Evolutionary conservation across 2,888 invertebrate genomes (phyloP).

Genomic region (Gisinianus flammeolus): DNA sequence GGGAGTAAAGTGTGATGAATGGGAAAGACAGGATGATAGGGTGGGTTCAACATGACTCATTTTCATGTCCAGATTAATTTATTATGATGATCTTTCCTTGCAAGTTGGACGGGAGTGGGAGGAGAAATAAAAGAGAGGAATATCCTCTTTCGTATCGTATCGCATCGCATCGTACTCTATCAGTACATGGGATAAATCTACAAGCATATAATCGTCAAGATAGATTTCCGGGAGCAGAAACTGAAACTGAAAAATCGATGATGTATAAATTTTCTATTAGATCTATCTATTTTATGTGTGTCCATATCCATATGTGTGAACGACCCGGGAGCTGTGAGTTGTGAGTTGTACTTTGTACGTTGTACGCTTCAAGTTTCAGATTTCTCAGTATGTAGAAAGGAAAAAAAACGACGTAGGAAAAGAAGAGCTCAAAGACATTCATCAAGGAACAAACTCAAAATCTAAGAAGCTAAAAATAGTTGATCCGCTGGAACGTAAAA

Average conservation of each 20-base stretch:
- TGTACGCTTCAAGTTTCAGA: too few relatives aligned
- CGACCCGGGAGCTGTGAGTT: not conserved
- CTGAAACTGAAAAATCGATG: not conserved
- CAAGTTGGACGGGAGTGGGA: not conserved
- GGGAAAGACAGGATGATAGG: constrained; percentile 41
- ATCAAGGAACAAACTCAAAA: too few relatives aligned
- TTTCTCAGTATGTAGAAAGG: too few relatives aligned
- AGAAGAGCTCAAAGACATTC: too few relatives aligned
- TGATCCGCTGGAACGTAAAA: too few relatives aligned
- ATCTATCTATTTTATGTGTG: not conserved
- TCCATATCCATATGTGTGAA: not conserved
- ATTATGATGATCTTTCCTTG: constrained; percentile 35
- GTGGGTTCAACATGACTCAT: constrained; percentile 45
- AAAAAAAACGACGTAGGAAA: too few relatives aligned
- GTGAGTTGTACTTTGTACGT: too few relatives aligned
- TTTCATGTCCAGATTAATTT: constrained; percentile 47
- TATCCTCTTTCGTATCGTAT: too few relatives aligned
- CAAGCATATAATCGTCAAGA: too few relatives aligned
- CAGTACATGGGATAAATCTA: not conserved
- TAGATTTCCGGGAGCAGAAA: not conserved
- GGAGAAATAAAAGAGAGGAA: not conserved
- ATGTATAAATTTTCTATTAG: constrained; percentile 15
- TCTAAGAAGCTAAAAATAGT: too few relatives aligned
- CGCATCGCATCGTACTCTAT: too few relatives aligned
- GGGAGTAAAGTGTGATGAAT: constrained; percentile 36